Evolutionary conservation across 2,113 vertebrate species (phyloP).

Genomic region (Rattus norvegicus): GRCr8 NC_086023.1:45651501-45652000

Average conservation of each 20-base stretch:
- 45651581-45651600: slow-evolving; percentile 5
- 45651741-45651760: background rate
- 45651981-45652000: background rate
- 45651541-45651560: too few species aligned
- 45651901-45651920: background rate
- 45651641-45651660: slow-evolving; percentile 40
- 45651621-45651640: slow-evolving; percentile 46
- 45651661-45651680: background rate
- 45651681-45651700: background rate
- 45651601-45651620: slow-evolving; percentile 47
- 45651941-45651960: background rate
- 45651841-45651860: background rate
- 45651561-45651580: background rate
- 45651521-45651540: background rate
- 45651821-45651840: background rate
- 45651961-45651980: background rate
- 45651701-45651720: background rate
- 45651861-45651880: background rate
- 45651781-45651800: background rate
- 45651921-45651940: background rate
- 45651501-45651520: background rate
- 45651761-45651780: slow-evolving; percentile 7
- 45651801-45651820: background rate
- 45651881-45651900: background rate
- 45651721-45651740: background rate